A percentile compares a stretch with the other conserved stretches of the same genome.
Conservation (phyloP, 1,140 invertebrate species). For the Apolygus lucorum region DNA sequence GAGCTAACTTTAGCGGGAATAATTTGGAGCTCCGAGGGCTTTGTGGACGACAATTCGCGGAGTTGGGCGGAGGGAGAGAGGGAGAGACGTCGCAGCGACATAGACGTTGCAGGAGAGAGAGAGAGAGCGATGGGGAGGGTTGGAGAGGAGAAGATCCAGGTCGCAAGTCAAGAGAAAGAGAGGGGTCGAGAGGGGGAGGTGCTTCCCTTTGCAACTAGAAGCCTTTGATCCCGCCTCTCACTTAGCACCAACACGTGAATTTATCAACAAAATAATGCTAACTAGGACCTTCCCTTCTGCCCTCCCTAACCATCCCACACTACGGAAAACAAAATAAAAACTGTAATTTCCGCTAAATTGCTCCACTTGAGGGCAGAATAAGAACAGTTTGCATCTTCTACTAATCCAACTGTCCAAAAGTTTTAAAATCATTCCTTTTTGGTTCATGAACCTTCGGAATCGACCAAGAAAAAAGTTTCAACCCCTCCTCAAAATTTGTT, state of each 20-base stretch:
- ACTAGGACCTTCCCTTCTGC: background rate
- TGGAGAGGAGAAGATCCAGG: background rate
- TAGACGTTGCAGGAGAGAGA: background rate
- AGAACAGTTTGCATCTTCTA: no score
- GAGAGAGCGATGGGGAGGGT: background rate
- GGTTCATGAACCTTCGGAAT: no score
- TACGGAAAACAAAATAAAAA: no score
- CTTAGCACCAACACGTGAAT: background rate
- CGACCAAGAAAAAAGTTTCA: no score
- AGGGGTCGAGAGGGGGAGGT: no score
- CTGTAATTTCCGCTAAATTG: no score
- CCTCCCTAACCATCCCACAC: no score
- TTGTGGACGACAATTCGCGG: background rate
- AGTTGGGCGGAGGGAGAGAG: background rate
- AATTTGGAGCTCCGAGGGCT: background rate
- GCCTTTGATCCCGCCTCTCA: background rate
- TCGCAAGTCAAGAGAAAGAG: no score
- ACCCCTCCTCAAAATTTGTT: no score
- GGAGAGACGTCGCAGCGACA: background rate
- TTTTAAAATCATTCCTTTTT: no score
- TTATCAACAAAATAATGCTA: background rate
- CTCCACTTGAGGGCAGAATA: no score
- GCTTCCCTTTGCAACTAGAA: background rate
- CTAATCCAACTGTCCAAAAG: no score
- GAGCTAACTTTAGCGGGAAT: slow-evolving; percentile 11